Evolutionary conservation across 2,797 vertebrate genomes (phyloP), one percentile per base, ranked within the genome.

Genomic region (Epinephelus malabaricus): DNA sequence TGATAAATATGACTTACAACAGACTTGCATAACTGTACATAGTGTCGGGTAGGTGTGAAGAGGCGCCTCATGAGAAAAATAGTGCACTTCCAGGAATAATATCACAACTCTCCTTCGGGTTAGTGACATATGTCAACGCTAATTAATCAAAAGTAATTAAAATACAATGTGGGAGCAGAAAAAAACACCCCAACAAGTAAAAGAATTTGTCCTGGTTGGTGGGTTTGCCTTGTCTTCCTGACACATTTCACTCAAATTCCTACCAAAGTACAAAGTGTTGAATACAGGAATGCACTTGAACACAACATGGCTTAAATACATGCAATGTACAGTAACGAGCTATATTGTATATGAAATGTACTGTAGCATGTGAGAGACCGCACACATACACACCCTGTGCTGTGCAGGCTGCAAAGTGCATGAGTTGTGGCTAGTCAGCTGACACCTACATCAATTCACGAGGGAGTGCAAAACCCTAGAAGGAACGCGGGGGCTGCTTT

Each of bases 391-490:
- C 49, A 15, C 38, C 8, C 54, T 27, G 21, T 38, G 43, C 40
- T 78, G 68, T 54, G 70, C 46, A 66, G 15, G 30, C 69, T 65
- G 78, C 72, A 74, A 76, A 74, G 74, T 79, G 69, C 62, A 74
- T 81, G 81, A 69, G 76, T 56, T 90, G 73, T 54, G 74, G 78
- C 54, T 3, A 88, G 94, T 94, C 93, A 95, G 92, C 93, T 95
- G 94, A 95, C 85, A 74, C 54, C 67, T 49, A 49, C 87, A 74
- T 78, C 85, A 89, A 68, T 94, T 94, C 92, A 94, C 94, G 84
- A 92, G 92, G 79, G 77, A 62, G 74, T 90, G 91, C 68, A 74
- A 90, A 91, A 88, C 76, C 84, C 83, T 34, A 14, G 75, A 74
- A 84, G 85, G 87, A 91, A 86, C 76, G 83, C 74, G 71, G 67